These are phyloP conservation scores for Macrotrachela quadricornifera DNA, from an alignment of 1,140 invertebrate species.

Conservation along the genomic window DNA sequence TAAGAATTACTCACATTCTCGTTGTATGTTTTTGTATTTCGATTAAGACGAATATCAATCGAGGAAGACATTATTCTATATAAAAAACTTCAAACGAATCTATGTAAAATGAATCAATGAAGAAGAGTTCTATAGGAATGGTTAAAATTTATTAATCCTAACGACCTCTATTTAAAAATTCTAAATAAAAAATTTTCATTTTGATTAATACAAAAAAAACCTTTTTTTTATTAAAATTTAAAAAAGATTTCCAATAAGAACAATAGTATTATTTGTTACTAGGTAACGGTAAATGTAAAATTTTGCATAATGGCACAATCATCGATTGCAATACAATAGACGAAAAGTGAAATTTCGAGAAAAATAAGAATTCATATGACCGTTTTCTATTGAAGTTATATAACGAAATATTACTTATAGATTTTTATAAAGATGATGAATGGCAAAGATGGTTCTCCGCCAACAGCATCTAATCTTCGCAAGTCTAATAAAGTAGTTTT, in stretches of 20 bases:
- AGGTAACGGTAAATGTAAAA: not conserved
- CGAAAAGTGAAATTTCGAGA: not conserved
- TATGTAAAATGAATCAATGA: not conserved
- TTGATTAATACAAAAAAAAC: too few relatives aligned
- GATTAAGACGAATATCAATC: constrained; percentile 7
- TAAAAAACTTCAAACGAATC: not conserved
- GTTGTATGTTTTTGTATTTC: constrained; percentile 1
- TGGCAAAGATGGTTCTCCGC: too few relatives aligned
- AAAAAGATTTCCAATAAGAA: not conserved
- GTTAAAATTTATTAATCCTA: too few relatives aligned
- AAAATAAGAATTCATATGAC: not conserved
- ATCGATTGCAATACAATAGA: not conserved
- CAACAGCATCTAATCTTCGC: too few relatives aligned
- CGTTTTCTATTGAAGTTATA: too few relatives aligned
- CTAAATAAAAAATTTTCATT: too few relatives aligned
- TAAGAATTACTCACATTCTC: not conserved
- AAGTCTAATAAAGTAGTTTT: too few relatives aligned
- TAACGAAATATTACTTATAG: too few relatives aligned
- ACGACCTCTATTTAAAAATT: too few relatives aligned
- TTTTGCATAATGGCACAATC: not conserved
- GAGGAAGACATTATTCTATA: constrained; percentile 13
- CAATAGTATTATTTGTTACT: not conserved
- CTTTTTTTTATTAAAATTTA: not conserved
- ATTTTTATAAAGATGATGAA: too few relatives aligned
- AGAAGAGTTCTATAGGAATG: not conserved